Evolutionary conservation across 1,140 invertebrate genomes (phyloP).

Genomic region (Dufourea novaeangliae): DNA sequence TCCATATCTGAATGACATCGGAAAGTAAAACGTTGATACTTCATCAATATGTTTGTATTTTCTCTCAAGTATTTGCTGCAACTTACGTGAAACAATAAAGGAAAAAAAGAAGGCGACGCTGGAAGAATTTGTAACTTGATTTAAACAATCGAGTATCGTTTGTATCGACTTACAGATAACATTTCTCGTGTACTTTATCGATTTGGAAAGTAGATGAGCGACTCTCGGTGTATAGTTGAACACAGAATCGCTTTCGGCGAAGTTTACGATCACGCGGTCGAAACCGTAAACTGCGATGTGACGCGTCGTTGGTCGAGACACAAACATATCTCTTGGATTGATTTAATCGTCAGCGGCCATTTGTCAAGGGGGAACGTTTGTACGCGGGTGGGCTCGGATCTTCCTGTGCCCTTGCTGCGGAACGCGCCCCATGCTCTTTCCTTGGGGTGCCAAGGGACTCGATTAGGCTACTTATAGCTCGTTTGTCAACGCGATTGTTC

Average conservation of each 20-base stretch:
- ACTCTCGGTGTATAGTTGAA: too few species aligned
- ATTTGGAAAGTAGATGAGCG: too few species aligned
- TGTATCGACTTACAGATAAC: too few species aligned
- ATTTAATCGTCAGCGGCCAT: constrained; percentile 61
- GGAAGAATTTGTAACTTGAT: too few species aligned
- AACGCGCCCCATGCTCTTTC: neutral
- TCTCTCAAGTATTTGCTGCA: too few species aligned
- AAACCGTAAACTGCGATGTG: neutral
- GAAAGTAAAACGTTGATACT: too few species aligned
- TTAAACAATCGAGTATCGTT: too few species aligned
- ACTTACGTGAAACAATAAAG: too few species aligned
- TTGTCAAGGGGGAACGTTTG: constrained; percentile 57
- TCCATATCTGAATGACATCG: too few species aligned
- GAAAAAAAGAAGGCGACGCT: too few species aligned
- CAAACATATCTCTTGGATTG: constrained; percentile 48
- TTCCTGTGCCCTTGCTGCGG: constrained; percentile 13
- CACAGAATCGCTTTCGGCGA: neutral
- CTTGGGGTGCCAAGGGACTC: neutral
- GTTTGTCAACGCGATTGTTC: constrained; percentile 59
- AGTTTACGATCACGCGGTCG: neutral
- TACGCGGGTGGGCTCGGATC: constrained; percentile 50
- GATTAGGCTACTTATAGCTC: constrained; percentile 43
- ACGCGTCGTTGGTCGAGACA: constrained; percentile 39
- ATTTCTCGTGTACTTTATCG: too few species aligned
- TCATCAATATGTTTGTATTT: too few species aligned